phyloP scores from a whole-genome alignment of 2,888 invertebrate genomes.

The Leptogaster cylindrica region DNA sequence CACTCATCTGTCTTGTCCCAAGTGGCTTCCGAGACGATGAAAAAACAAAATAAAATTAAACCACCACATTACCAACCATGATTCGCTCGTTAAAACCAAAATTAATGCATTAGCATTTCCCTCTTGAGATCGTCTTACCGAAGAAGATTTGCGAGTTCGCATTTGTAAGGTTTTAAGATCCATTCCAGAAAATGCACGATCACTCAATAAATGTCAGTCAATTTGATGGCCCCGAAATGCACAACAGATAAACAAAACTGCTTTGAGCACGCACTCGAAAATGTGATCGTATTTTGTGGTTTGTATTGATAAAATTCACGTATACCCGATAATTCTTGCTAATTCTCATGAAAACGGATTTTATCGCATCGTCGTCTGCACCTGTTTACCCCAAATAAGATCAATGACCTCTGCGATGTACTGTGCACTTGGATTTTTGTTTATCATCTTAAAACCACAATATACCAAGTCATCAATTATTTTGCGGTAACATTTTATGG shows the following conservation, averaged over 20 bases:
- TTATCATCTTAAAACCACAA: too few species aligned
- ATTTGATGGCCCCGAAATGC: neutral
- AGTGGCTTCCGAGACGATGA: too few species aligned
- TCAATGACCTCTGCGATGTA: neutral
- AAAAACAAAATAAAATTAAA: too few species aligned
- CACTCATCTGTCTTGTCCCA: too few species aligned
- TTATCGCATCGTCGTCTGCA: conserved; percentile 21
- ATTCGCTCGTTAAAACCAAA: neutral
- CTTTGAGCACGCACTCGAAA: neutral
- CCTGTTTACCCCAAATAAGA: conserved; percentile 14
- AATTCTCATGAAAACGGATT: conserved; percentile 16
- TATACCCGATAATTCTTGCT: conserved; percentile 3
- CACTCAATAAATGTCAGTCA: neutral
- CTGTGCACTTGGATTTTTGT: conserved; percentile 10
- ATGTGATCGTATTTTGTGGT: neutral
- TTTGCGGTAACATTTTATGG: conserved; percentile 7
- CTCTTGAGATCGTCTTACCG: neutral
- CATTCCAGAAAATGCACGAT: conserved; percentile 17
- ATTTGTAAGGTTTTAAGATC: neutral
- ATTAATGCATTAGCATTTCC: conserved; percentile 4
- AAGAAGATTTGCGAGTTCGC: neutral
- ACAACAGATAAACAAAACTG: neutral
- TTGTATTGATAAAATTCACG: neutral
- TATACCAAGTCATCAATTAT: conserved; percentile 19
- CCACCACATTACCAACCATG: too few species aligned